Conservation (phyloP, 2,797 vertebrate species). For the Argyrosomus regius region DNA sequence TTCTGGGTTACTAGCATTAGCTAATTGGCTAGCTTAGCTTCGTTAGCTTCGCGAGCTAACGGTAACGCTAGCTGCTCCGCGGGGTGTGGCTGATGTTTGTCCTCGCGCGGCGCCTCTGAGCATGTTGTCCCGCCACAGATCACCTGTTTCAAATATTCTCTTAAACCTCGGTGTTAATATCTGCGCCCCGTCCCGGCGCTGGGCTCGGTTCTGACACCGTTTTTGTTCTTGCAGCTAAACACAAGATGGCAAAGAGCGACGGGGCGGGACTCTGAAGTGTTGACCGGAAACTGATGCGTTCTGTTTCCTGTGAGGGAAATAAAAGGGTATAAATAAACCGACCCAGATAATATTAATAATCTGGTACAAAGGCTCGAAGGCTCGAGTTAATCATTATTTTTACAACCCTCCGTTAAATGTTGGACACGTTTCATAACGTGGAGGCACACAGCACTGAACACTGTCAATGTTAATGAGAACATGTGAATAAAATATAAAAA, state of each 20-base stretch:
- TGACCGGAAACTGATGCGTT: conserved; percentile 46
- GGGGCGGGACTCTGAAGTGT: conserved; percentile 63
- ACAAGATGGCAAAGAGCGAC: conserved; percentile 78
- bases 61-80: conserved; percentile 45
- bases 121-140: conserved; percentile 35
- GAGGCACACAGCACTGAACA: background rate
- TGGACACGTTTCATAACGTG: background rate
- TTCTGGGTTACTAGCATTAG: conserved; percentile 36
- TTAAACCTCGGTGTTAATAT: background rate
- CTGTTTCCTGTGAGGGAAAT: conserved; percentile 66
- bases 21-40: conserved; percentile 71
- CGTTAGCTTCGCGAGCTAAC: conserved; percentile 56
- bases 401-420: background rate
- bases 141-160: background rate
- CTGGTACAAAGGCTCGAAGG: conserved; percentile 47
- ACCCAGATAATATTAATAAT: conserved; percentile 60
- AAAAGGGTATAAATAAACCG: conserved; percentile 63
- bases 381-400: conserved; percentile 23
- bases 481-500: background rate
- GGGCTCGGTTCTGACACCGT: conserved; percentile 47
- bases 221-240: conserved; percentile 77
- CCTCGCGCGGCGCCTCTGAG: background rate
- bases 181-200: conserved; percentile 23
- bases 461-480: background rate
- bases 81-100: conserved; percentile 69